phyloP scores from a whole-genome alignment of 2,797 vertebrate genomes.

The Bovichtus diacanthus region DNA sequence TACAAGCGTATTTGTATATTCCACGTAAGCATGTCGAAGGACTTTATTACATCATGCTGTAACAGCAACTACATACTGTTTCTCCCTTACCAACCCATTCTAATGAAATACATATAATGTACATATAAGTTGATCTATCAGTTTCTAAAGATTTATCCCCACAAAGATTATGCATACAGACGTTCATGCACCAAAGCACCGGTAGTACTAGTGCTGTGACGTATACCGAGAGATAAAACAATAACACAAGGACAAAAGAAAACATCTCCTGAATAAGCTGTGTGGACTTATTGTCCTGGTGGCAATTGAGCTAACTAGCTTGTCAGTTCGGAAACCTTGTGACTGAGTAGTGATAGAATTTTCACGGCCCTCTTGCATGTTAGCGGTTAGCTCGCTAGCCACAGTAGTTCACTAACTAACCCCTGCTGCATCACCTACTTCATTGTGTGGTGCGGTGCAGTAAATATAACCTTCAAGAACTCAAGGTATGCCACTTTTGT shows the following conservation, averaged over 20 bases:
- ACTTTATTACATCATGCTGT: too few species aligned
- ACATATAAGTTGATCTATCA: too few species aligned
- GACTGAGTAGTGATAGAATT: not conserved
- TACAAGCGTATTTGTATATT: not conserved
- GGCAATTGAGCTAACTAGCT: not conserved
- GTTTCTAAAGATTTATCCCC: too few species aligned
- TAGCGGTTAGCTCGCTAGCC: not conserved
- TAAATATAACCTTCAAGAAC: not conserved
- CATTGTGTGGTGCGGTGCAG: not conserved
- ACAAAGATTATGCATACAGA: too few species aligned
- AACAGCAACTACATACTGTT: fast-evolving
- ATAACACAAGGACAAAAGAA: not conserved
- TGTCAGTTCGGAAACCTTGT: not conserved
- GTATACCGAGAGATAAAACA: too few species aligned
- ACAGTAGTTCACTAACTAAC: too few species aligned
- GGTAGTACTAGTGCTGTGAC: too few species aligned
- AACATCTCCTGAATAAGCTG: not conserved
- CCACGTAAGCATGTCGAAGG: not conserved
- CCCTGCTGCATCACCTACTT: too few species aligned
- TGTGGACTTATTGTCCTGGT: not conserved
- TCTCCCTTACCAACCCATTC: not conserved
- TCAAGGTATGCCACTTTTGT: not conserved
- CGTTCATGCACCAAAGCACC: too few species aligned
- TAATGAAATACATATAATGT: too few species aligned
- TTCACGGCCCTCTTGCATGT: not conserved